Percentiles rank a stretch among this genome's conserved stretches.
Evolutionary conservation across 2,797 vertebrate genomes (phyloP).

Genomic region (Lacerta bilineata): DNA sequence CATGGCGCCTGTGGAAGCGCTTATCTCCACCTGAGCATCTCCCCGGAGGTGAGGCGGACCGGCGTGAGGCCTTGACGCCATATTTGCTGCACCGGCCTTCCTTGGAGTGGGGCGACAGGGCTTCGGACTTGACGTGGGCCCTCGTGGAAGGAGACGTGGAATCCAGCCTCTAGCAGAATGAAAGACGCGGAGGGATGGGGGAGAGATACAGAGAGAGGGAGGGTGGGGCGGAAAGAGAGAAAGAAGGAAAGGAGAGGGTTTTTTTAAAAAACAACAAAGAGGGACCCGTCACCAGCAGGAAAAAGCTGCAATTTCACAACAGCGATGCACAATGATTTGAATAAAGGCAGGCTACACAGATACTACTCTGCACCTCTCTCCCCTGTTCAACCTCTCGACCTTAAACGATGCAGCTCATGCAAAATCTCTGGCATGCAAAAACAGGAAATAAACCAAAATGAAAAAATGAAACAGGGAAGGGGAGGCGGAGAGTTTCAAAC

Average conservation of each 20-base stretch:
- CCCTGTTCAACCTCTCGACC: conserved; percentile 83
- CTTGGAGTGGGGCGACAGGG: conserved; percentile 79
- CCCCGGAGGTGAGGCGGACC: conserved; percentile 74
- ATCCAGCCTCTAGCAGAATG: conserved; percentile 85
- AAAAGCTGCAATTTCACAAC: conserved; percentile 72
- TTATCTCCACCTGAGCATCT: conserved; percentile 78
- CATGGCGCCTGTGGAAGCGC: conserved; percentile 72
- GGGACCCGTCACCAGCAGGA: conserved; percentile 60
- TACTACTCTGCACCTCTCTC: conserved; percentile 75
- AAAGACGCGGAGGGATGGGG: conserved; percentile 70
- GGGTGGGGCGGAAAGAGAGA: conserved; percentile 66
- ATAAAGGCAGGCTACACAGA: conserved; percentile 81
- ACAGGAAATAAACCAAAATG: conserved; percentile 86
- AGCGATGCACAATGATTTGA: conserved; percentile 74
- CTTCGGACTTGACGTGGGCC: conserved; percentile 78
- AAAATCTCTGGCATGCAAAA: conserved; percentile 95
- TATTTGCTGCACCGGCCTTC: conserved; percentile 79
- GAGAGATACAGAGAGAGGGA: conserved; percentile 20
- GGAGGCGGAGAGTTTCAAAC: conserved; percentile 63
- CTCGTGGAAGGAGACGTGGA: conserved; percentile 82
- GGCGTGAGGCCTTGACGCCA: conserved; percentile 81
- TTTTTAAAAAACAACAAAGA: conserved; percentile 78
- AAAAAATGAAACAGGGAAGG: conserved; percentile 80
- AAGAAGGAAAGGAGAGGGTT: conserved; percentile 71
- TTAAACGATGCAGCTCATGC: conserved; percentile 99